These are phyloP conservation scores for Camponotus pennsylvanicus DNA, from an alignment of 1,140 invertebrate species.

Conservation along the genomic window DNA sequence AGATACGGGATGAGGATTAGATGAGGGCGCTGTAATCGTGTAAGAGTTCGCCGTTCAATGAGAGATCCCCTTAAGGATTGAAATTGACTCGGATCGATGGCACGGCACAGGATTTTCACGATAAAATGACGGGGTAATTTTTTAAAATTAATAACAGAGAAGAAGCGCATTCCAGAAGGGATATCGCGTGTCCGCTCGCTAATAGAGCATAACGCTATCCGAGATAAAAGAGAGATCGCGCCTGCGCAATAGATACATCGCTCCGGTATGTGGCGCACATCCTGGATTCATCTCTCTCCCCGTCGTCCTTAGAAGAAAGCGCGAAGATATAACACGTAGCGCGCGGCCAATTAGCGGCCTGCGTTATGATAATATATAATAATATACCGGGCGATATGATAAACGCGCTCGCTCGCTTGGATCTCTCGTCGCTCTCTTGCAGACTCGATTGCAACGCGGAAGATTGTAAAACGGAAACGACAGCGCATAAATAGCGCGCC, in stretches of 20 bases:
- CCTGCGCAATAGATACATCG: neutral
- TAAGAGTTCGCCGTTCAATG: too few species aligned
- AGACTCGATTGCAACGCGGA: too few species aligned
- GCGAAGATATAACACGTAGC: conserved; percentile 29
- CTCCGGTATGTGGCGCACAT: conserved; percentile 65
- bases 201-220: conserved; percentile 76
- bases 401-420: conserved; percentile 22
- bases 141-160: conserved; percentile 19
- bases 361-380: conserved; percentile 14
- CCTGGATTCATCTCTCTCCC: conserved; percentile 44
- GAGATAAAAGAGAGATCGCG: conserved; percentile 34
- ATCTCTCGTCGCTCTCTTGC: neutral
- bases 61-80: neutral
- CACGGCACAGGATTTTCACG: neutral
- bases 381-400: conserved; percentile 2
- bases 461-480: conserved; percentile 7
- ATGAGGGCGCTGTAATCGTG: too few species aligned
- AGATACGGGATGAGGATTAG: too few species aligned
- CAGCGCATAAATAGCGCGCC: neutral
- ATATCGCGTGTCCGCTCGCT: conserved; percentile 60
- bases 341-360: conserved; percentile 40
- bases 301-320: conserved; percentile 46
- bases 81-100: neutral
- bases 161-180: conserved; percentile 24
- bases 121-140: neutral